These are phyloP conservation scores for Melospiza melodia DNA, from an alignment of 2,113 vertebrate genomes.

Conservation along the genomic window DNA sequence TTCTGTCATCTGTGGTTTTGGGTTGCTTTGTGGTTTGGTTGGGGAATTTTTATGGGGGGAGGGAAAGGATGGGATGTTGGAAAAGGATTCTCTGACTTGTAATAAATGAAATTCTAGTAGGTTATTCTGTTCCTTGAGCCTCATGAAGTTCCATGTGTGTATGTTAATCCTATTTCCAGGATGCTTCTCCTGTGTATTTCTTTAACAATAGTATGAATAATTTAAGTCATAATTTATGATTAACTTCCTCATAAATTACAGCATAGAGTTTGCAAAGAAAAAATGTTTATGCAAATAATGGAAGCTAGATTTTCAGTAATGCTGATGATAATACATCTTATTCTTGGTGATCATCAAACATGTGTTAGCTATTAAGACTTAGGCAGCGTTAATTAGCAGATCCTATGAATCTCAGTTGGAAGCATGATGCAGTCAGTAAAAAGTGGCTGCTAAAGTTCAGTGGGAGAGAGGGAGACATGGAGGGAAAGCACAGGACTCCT, in stretches of 20 bases:
- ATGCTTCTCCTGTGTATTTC: background rate
- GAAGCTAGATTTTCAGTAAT: background rate
- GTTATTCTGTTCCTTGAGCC: background rate
- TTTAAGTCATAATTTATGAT: background rate
- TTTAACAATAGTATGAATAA: background rate
- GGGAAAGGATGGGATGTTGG: background rate
- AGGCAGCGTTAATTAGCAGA: conserved; percentile 3
- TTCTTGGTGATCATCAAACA: background rate
- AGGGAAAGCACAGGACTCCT: background rate
- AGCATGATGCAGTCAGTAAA: background rate
- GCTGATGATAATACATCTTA: background rate
- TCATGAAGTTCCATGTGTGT: background rate
- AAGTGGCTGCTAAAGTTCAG: background rate
- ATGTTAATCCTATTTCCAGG: background rate
- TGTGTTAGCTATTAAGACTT: background rate
- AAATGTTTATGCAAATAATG: background rate
- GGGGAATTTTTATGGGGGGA: background rate
- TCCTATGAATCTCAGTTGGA: background rate
- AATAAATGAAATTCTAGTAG: background rate
- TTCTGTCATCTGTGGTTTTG: background rate
- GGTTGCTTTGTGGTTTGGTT: background rate
- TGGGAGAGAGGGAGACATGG: background rate
- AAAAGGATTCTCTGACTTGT: background rate
- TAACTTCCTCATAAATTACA: background rate
- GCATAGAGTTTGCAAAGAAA: background rate